Base-by-base conservation (phyloP, 2,797 vertebrate genomes). In the Tiaroga cobitis region DNA sequence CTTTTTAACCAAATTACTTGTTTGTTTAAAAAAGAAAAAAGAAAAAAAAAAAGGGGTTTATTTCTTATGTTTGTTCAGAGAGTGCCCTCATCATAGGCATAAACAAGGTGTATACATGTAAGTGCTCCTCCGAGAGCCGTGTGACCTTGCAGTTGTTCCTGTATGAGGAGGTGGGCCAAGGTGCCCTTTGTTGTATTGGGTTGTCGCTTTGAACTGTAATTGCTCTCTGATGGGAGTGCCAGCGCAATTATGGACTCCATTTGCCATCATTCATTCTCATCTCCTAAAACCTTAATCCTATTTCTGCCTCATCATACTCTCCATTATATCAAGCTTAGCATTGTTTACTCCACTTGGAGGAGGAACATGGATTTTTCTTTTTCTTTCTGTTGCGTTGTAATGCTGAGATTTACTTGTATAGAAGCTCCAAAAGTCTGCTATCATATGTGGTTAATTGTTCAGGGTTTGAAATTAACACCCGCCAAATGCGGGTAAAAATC, bases 241-340 rank as follows among this genome's bases (percentile, higher is more conserved):
- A 32, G 41, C 18, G 18, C 80, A 87, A 89, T 88, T 88, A 87
- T 77, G 79, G 69, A 83, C 83, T 87, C 43, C 43, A 72, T 89
- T 88, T 84, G 32, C 86, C 83, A 88, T 89, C 87, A 72, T 87
- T 89, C 78, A 74, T 85, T 85, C 79, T 88, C 78, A 87, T 89
- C 81, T 87, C 70, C 81, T 80, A 59, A 86, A 87, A 83, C 80
- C 59, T 56, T 87, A 87, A 90, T 88, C 87, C 88, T 83, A 67
- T 90, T 89, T 87, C 80, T 72, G 73, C 80, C 70, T 84, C 85
- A 85, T 90, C 87, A 87, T 54, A 67, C 78, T 81, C 87, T 54
- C 79, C 82, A 76, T 90, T 82, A 88, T 88, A 86, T 84, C 67
- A 87, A 80, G 81, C 73, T 87, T 80, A 81, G 69, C 41, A 39